Base-by-base conservation (phyloP, 2,113 vertebrate species). In the Tringa solitaria region DNA sequence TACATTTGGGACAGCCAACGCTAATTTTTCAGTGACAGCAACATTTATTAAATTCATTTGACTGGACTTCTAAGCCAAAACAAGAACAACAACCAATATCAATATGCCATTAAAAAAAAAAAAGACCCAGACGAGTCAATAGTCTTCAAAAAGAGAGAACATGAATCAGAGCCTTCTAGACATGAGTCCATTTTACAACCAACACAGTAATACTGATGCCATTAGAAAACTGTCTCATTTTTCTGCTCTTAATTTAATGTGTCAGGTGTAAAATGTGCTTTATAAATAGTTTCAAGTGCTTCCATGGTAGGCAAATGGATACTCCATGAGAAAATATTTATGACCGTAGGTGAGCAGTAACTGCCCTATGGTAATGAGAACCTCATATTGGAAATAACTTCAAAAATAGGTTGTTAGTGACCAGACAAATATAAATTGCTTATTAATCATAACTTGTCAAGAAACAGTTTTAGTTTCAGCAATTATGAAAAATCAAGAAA, bases 221-320 rank as follows among this genome's bases (percentile, higher is more conserved):
- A 75, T 96, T 95, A 96, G 84, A 94, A 96, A 96, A 94, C 32
- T 45, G 35, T 79, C 91, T 92, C 63, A 90, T 96, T 94, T 94
- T 97, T 91, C 78, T 88, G 8, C 39, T 89, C 84, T 91, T 91
- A 92, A 90, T 95, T 96, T 84, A 73, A 61, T 83, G n/a, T 93
- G 94, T 95, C 92, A 96, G 79, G 92, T 96, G 82, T 96, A 94
- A 94, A 93, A 91, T 93, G 33, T 74, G 61, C 69, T 93, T 93
- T 91, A 92, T 88, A 91, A 96, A 95, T 89, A 91, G 61, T 91
- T 96, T 73, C 59, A 76, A 82, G 57, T 91, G 75, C 75, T 96
- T 84, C 87, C 41, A 4, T 64, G 32, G 80, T 76, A 81, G 78
- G 65, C 43, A 82, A 93, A 12, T 67, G 50, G 86, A 28, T 93